Evolutionary conservation across 2,797 vertebrate species (phyloP).

Genomic region (Petrocephalus sullivani): DNA sequence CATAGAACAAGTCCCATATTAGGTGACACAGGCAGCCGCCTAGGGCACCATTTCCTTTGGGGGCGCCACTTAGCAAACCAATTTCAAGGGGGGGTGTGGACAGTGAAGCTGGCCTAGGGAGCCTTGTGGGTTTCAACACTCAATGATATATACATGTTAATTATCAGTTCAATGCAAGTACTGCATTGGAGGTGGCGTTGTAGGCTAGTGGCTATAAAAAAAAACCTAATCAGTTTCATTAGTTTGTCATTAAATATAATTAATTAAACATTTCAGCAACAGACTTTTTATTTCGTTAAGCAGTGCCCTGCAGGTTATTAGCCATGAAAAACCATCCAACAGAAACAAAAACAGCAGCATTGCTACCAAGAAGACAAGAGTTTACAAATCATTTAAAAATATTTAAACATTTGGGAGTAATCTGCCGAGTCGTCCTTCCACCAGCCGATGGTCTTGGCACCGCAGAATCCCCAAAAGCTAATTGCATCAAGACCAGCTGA

Average conservation of each 20-base stretch:
- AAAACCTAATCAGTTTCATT: neutral
- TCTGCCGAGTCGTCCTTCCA: neutral
- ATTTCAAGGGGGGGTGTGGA: neutral
- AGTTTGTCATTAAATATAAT: slow-evolving; percentile 9
- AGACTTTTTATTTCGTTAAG: neutral
- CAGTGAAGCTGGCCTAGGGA: neutral
- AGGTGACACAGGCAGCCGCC: neutral
- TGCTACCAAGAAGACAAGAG: neutral
- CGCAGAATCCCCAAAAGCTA: neutral
- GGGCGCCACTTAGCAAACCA: neutral
- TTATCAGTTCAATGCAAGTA: neutral
- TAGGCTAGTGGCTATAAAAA: neutral
- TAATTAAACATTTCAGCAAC: slow-evolving; percentile 1
- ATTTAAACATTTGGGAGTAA: slow-evolving; percentile 16
- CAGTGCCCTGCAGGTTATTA: neutral
- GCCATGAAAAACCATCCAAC: neutral
- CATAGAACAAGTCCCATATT: neutral
- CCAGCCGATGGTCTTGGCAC: neutral
- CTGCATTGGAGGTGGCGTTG: too few species aligned
- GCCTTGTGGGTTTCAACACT: neutral
- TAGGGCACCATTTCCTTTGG: neutral
- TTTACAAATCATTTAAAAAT: slow-evolving; percentile 3
- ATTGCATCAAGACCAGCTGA: neutral
- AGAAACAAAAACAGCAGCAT: neutral
- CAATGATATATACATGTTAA: neutral